Conservation (phyloP, 2,113 vertebrate genomes). For the Notiomystis cincta region DNA sequence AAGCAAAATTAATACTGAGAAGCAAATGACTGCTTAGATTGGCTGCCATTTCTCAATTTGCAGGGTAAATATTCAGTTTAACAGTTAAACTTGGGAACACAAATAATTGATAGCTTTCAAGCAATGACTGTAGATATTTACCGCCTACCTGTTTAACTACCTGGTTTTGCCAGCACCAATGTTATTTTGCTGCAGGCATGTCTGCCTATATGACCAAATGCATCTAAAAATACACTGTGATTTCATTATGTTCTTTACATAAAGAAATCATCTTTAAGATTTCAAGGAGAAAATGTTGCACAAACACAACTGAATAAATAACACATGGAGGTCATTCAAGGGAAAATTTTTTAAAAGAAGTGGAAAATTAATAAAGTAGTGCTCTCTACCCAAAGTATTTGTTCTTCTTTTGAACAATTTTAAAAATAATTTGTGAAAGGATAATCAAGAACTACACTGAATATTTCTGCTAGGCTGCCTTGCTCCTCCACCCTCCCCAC, state of each 20-base stretch:
- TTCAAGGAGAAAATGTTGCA: neutral
- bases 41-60: neutral
- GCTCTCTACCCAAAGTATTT: neutral
- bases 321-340: neutral
- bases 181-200: neutral
- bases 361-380: neutral
- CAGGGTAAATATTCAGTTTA: neutral
- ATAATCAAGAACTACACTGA: neutral
- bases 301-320: neutral
- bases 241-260: neutral
- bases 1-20: slow-evolving; percentile 14
- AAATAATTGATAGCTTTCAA: slow-evolving; percentile 3
- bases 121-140: neutral
- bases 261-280: neutral
- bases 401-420: neutral
- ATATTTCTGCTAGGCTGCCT: neutral
- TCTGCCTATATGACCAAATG: neutral
- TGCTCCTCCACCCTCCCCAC: neutral
- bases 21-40: neutral
- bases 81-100: neutral
- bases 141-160: neutral
- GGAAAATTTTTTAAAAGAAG: neutral
- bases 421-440: neutral
- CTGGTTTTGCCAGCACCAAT: neutral
- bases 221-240: neutral